Evolutionary conservation across 2,113 vertebrate species (phyloP).

Genomic region (Anseranas semipalmata): DNA sequence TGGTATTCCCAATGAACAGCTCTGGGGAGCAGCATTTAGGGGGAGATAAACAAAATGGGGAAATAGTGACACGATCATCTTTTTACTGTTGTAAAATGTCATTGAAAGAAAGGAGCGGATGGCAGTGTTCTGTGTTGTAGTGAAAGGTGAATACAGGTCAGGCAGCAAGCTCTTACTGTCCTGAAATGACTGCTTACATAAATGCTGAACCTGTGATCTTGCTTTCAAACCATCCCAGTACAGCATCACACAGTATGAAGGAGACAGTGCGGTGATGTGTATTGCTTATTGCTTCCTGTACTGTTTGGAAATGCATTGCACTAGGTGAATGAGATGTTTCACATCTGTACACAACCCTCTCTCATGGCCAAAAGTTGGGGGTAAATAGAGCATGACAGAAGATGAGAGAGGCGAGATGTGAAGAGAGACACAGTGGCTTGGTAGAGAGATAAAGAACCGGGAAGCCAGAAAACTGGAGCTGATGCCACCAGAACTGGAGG

Average conservation of each 20-base stretch:
- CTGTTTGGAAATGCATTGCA: neutral
- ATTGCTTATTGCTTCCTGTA: neutral
- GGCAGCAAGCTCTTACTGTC: neutral
- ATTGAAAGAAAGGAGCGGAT: neutral
- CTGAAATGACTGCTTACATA: neutral
- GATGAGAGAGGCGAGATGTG: neutral
- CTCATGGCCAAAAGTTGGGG: neutral
- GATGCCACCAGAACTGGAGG: neutral
- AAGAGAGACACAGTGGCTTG: neutral
- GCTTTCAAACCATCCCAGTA: neutral
- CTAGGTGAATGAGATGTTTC: neutral
- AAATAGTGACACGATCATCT: fast-evolving
- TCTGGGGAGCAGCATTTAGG: neutral
- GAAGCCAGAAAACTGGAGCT: neutral
- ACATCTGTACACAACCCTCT: neutral
- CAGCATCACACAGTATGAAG: fast-evolving
- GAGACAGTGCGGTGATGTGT: fast-evolving
- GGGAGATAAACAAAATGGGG: neutral
- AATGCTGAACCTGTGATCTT: neutral
- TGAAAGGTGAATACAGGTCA: neutral
- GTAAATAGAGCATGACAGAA: fast-evolving
- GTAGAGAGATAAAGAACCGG: neutral
- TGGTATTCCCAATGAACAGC: neutral
- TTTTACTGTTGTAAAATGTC: neutral
- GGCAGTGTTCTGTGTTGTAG: neutral